Percentiles rank a stretch among this genome's conserved stretches.
These are phyloP conservation scores for Anhinga anhinga DNA, from an alignment of 2,113 vertebrate genomes.

Conservation along the genomic window DNA sequence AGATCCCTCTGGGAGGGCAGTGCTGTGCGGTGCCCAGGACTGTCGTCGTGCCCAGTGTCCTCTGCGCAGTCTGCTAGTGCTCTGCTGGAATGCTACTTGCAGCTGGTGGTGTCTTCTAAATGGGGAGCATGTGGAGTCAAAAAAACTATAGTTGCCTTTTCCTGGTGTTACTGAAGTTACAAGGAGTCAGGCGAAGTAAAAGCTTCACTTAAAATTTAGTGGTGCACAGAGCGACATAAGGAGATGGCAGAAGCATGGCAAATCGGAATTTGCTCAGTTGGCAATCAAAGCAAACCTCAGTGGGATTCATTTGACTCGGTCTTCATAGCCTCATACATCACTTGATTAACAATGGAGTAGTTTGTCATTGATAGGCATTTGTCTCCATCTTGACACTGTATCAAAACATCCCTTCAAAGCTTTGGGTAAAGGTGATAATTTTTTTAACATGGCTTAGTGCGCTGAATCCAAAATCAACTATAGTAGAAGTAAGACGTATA, in stretches of 20 bases:
- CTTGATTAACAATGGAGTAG: not conserved
- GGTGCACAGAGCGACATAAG: not conserved
- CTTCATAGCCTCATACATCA: not conserved
- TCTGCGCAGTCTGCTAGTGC: not conserved
- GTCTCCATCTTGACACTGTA: not conserved
- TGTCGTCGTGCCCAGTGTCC: accelerated
- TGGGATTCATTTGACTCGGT: not conserved
- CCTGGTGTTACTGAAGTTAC: not conserved
- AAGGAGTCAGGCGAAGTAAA: not conserved
- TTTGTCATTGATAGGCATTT: not conserved
- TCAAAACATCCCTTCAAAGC: not conserved
- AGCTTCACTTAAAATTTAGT: not conserved
- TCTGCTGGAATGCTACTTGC: not conserved
- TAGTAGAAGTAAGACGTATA: not conserved
- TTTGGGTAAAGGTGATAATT: not conserved
- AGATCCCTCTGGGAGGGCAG: not conserved
- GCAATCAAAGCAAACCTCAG: not conserved
- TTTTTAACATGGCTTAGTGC: not conserved
- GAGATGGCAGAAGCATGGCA: not conserved
- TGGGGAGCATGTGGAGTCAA: accelerated
- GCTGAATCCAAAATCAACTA: not conserved
- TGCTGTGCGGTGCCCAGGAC: not conserved
- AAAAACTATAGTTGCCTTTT: not conserved
- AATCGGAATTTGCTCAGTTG: not conserved
- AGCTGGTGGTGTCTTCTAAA: not conserved